Percentiles rank a stretch among this genome's conserved stretches.
These are phyloP conservation scores for Megastigmus dorsalis DNA, from an alignment of 2,888 invertebrate genomes.

Conservation along the genomic window DNA sequence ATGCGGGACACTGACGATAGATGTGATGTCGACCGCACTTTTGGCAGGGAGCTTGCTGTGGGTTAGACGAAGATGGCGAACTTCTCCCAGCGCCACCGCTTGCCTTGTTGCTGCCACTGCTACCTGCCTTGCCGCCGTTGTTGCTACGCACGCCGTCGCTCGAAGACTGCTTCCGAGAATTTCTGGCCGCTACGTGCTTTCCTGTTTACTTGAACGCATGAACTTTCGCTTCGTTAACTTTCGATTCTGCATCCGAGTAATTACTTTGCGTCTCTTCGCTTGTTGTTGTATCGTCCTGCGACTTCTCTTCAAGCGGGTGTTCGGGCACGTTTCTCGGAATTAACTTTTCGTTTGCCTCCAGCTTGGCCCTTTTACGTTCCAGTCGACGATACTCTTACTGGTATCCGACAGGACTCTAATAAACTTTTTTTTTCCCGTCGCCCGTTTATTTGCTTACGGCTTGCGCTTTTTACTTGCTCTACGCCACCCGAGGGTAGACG, in stretches of 20 bases:
- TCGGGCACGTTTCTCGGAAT: not conserved
- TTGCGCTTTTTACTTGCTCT: not conserved
- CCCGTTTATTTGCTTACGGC: not conserved
- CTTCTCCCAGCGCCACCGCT: not conserved
- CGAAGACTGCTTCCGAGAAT: not conserved
- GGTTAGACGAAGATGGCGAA: not conserved
- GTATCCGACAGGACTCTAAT: not conserved
- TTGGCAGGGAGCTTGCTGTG: too few species aligned
- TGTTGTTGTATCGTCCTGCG: not conserved
- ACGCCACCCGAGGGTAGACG: too few species aligned
- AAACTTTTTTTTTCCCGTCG: not conserved
- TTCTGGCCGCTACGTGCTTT: not conserved
- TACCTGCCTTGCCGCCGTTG: not conserved
- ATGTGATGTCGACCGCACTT: too few species aligned
- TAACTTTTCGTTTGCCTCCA: not conserved
- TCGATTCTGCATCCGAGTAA: slow-evolving; percentile 2
- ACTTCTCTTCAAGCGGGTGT: not conserved
- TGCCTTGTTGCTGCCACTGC: not conserved
- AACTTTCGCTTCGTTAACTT: not conserved
- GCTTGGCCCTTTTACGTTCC: not conserved
- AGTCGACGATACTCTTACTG: not conserved
- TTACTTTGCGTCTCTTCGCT: not conserved
- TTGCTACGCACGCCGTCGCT: not conserved
- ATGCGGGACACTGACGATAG: not conserved
- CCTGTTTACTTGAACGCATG: not conserved